Conservation (phyloP, 2,888 invertebrate genomes). For the Steinernema hermaphroditum region DNA sequence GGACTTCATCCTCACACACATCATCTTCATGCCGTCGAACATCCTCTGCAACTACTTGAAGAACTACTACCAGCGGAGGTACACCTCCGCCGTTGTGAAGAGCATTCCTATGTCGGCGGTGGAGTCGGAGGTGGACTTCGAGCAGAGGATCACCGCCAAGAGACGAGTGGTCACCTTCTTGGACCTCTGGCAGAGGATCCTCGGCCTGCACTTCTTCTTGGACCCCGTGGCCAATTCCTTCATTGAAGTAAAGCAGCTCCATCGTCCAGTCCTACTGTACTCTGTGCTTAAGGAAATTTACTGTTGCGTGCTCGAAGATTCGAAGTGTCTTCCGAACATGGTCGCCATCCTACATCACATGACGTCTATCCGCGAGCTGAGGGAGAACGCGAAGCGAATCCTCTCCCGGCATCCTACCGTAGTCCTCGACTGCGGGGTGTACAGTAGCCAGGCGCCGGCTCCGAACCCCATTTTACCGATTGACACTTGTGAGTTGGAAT, state of each 20-base stretch:
- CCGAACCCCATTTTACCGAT: slow-evolving; percentile 62
- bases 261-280: too few relatives aligned
- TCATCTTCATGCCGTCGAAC: slow-evolving; percentile 80
- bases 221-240: slow-evolving; percentile 77
- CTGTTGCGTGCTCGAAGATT: slow-evolving; percentile 76
- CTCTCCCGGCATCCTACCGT: slow-evolving; percentile 55
- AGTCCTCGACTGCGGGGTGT: slow-evolving; percentile 61
- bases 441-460: slow-evolving; percentile 51
- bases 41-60: slow-evolving; percentile 72
- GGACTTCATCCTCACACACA: slow-evolving; percentile 81
- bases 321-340: slow-evolving; percentile 73
- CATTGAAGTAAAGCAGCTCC: slow-evolving; percentile 72
- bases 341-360: slow-evolving; percentile 76
- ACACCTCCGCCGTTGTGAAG: not conserved
- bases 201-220: slow-evolving; percentile 78
- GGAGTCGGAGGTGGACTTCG: slow-evolving; percentile 42
- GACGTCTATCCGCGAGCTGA: slow-evolving; percentile 61
- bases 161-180: slow-evolving; percentile 79
- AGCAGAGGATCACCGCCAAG: slow-evolving; percentile 65
- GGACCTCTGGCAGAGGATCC: slow-evolving; percentile 77
- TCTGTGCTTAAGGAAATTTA: slow-evolving; percentile 79
- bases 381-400: slow-evolving; percentile 49
- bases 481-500: slow-evolving; percentile 53
- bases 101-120: not conserved
- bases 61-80: slow-evolving; percentile 55